A percentile compares a stretch with the other conserved stretches of the same genome.
Conservation (phyloP, 2,797 vertebrate species). For the Rhinella marina region DNA sequence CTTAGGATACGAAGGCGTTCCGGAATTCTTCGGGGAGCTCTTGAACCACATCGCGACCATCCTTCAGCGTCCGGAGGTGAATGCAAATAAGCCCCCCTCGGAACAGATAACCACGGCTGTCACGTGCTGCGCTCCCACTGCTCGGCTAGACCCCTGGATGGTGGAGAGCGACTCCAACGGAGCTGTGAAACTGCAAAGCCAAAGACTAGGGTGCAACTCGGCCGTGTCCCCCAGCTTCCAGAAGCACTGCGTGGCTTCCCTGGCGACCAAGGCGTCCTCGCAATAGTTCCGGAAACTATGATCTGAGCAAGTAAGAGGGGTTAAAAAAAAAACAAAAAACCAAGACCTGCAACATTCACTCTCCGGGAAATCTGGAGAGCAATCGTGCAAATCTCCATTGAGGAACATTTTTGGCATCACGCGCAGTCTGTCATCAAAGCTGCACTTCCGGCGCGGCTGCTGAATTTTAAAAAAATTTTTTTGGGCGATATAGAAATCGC, state of each 20-base stretch:
- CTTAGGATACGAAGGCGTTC: slow-evolving; percentile 94
- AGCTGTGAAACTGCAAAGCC: slow-evolving; percentile 82
- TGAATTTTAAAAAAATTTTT: neutral
- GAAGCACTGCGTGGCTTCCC: slow-evolving; percentile 94
- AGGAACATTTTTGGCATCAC: neutral
- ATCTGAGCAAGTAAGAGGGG: slow-evolving; percentile 63
- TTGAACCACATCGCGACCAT: slow-evolving; percentile 91
- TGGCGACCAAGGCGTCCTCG: slow-evolving; percentile 97
- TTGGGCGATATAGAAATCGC: neutral
- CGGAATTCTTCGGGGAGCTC: slow-evolving; percentile 93
- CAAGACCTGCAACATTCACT: neutral
- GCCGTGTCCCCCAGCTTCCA: slow-evolving; percentile 96
- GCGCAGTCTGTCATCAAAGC: neutral
- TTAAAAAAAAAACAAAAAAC: neutral
- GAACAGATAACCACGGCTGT: slow-evolving; percentile 69
- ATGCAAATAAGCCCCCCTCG: slow-evolving; percentile 70
- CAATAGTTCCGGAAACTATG: slow-evolving; percentile 80
- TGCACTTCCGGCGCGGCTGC: neutral
- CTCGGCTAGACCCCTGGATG: slow-evolving; percentile 88
- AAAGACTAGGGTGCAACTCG: slow-evolving; percentile 94
- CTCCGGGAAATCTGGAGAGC: neutral
- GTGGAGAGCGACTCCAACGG: slow-evolving; percentile 80
- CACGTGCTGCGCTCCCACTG: slow-evolving; percentile 78
- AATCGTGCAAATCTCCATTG: neutral
- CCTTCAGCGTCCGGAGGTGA: slow-evolving; percentile 81